A percentile compares a stretch with the other conserved stretches of the same genome.
Evolutionary conservation across 2,888 invertebrate genomes (phyloP).

Genomic region (Prenolepis imparis): DNA sequence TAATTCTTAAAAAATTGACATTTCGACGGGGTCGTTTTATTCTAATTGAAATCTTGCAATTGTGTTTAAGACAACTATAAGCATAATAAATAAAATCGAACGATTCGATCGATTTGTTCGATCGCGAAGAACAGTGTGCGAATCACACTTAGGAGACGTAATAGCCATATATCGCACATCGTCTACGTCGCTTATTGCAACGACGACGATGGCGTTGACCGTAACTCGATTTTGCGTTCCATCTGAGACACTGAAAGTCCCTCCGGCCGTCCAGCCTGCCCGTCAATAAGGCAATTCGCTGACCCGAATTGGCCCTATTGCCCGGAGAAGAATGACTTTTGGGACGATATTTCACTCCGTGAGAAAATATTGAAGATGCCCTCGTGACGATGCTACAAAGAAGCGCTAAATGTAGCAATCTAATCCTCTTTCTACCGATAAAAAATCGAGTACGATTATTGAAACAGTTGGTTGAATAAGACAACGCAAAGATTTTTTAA

Average conservation of each 20-base stretch:
- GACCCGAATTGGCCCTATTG: slow-evolving; percentile 83
- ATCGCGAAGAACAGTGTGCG: slow-evolving; percentile 35
- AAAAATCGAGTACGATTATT: slow-evolving; percentile 19
- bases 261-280: slow-evolving; percentile 78
- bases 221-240: slow-evolving; percentile 85
- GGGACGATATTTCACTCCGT: slow-evolving; percentile 67
- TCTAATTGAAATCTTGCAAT: not conserved
- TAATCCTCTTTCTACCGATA: slow-evolving; percentile 22
- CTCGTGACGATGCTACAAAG: slow-evolving; percentile 21
- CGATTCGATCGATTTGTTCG: slow-evolving; percentile 8
- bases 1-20: not conserved
- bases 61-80: not conserved
- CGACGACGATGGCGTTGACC: slow-evolving; percentile 74
- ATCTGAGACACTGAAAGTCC: slow-evolving; percentile 84
- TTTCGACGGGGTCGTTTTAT: not conserved
- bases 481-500: not conserved
- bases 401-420: slow-evolving; percentile 40
- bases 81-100: not conserved
- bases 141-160: slow-evolving; percentile 45
- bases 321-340: slow-evolving; percentile 74
- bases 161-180: slow-evolving; percentile 67
- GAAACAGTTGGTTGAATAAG: not conserved
- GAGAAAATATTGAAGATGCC: slow-evolving; percentile 54
- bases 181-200: slow-evolving; percentile 74
- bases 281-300: slow-evolving; percentile 86